phyloP scores from a whole-genome alignment of 2,113 vertebrate genomes.

The Rhodinocichla rosea region DNA sequence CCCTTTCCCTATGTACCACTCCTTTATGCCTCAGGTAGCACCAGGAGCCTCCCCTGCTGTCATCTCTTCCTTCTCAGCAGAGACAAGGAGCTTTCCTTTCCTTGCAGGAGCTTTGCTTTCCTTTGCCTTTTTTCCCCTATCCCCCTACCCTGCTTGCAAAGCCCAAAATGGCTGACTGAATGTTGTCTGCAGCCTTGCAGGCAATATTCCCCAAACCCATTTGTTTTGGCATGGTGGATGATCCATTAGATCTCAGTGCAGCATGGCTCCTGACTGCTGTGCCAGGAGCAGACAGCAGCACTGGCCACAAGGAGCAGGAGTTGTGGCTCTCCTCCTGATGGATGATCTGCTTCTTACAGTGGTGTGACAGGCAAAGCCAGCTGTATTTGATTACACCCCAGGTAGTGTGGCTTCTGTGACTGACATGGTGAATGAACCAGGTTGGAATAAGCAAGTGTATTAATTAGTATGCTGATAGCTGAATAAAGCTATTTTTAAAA shows the following conservation, averaged over 20 bases:
- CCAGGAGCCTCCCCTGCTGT: background rate
- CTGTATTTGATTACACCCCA: background rate
- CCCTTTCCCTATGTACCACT: background rate
- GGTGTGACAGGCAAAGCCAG: background rate
- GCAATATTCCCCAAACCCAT: background rate
- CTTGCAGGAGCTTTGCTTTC: background rate
- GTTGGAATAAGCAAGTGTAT: background rate
- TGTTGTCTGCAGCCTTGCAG: background rate
- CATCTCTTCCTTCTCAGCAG: background rate
- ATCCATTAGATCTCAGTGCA: background rate
- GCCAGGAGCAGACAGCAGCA: background rate
- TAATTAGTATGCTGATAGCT: conserved; percentile 7
- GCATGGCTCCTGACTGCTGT: background rate
- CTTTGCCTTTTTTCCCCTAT: background rate
- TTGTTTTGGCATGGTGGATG: background rate
- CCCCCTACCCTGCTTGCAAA: background rate
- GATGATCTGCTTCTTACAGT: background rate
- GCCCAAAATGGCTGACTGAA: background rate
- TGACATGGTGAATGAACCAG: background rate
- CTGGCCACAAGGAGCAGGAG: background rate
- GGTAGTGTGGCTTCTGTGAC: background rate
- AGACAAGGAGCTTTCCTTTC: background rate
- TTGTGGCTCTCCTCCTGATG: background rate
- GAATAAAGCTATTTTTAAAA: conserved; percentile 23
- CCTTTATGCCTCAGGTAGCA: background rate